Conservation (phyloP, 2,113 vertebrate genomes). For the Bucco capensis region DNA sequence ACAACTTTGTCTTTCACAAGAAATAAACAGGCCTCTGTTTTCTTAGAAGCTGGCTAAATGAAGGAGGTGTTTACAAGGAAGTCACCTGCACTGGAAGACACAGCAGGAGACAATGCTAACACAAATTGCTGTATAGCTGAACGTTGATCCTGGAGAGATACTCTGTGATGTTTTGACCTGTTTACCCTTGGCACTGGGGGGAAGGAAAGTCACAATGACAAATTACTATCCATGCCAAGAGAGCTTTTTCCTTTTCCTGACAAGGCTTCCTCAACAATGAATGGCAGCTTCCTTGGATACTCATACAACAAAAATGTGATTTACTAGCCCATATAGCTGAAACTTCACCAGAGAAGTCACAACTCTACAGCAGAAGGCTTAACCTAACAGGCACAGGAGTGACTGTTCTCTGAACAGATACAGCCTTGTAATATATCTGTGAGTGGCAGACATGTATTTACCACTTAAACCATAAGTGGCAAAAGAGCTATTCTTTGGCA, state of each 20-base stretch:
- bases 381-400: background rate
- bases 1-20: background rate
- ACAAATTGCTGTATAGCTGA: slow-evolving; percentile 25
- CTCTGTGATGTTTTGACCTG: slow-evolving; percentile 62
- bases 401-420: background rate
- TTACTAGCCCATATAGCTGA: slow-evolving; percentile 37
- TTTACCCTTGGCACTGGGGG: slow-evolving; percentile 63
- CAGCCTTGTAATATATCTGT: background rate
- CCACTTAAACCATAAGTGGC: background rate
- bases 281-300: slow-evolving; percentile 73
- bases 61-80: slow-evolving; percentile 12
- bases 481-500: background rate
- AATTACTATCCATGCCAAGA: slow-evolving; percentile 67
- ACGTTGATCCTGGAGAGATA: slow-evolving; percentile 50
- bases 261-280: slow-evolving; percentile 73
- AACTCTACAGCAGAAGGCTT: background rate
- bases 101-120: slow-evolving; percentile 46
- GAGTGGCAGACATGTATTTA: background rate
- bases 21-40: background rate
- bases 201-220: slow-evolving; percentile 75
- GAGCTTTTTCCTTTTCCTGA: slow-evolving; percentile 78
- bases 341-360: slow-evolving; percentile 24
- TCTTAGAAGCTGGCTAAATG: background rate
- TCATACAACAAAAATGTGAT: slow-evolving; percentile 62
- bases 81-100: slow-evolving; percentile 44